Evolutionary conservation across 2,113 vertebrate species (phyloP).

Genomic region (Peromyscus maniculatus): DNA sequence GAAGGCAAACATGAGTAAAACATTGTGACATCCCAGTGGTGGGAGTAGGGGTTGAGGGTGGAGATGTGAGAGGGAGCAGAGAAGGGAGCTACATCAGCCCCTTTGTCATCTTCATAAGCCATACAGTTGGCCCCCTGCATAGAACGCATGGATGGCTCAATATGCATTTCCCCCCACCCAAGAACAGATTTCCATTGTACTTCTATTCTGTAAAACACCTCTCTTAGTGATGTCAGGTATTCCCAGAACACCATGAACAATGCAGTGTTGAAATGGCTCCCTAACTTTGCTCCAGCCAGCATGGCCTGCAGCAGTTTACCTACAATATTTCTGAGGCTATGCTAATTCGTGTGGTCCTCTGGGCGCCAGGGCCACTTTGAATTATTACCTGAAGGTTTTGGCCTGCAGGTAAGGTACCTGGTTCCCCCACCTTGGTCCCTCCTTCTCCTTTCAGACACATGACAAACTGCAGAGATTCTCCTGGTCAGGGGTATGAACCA

Average conservation of each 20-base stretch:
- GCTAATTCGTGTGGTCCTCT: background rate
- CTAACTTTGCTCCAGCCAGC: slow-evolving; percentile 49
- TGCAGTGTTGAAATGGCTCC: slow-evolving; percentile 57
- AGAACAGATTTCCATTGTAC: accelerated
- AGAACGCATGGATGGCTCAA: background rate
- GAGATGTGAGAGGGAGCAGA: background rate
- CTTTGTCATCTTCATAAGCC: slow-evolving; percentile 84
- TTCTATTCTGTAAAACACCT: slow-evolving; percentile 69
- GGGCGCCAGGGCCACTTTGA: background rate
- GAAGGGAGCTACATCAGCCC: background rate
- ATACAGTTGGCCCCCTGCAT: slow-evolving; percentile 74
- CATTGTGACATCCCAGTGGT: slow-evolving; percentile 53
- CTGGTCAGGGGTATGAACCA: accelerated
- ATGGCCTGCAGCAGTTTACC: slow-evolving; percentile 18
- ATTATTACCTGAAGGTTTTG: background rate
- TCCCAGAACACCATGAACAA: slow-evolving; percentile 68
- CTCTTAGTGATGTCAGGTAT: slow-evolving; percentile 68
- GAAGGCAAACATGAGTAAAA: background rate
- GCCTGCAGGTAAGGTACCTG: background rate
- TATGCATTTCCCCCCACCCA: background rate
- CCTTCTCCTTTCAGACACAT: background rate
- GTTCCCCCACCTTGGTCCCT: too few species aligned
- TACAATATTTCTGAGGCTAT: slow-evolving; percentile 52
- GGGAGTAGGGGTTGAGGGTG: accelerated
- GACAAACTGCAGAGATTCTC: background rate